A percentile compares a stretch with the other conserved stretches of the same genome.
Evolutionary conservation across 2,113 vertebrate genomes (phyloP).

Genomic region (Phaethornis superciliosus): DNA sequence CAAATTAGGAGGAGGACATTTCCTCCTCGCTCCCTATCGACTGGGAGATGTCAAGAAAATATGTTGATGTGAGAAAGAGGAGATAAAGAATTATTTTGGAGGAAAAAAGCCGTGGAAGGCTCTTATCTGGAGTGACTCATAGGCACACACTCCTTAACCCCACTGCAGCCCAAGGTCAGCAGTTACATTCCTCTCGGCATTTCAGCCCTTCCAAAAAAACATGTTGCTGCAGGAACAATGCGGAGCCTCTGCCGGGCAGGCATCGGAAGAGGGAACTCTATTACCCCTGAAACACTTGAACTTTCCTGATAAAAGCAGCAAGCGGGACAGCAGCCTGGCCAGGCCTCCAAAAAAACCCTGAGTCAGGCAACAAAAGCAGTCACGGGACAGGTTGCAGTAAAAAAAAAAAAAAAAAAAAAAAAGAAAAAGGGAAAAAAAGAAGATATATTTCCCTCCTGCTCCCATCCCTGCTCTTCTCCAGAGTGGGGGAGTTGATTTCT

Average conservation of each 20-base stretch:
- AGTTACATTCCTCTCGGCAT: constrained; percentile 64
- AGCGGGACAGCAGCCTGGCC: constrained; percentile 22
- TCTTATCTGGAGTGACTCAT: constrained; percentile 74
- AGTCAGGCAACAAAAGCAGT: constrained; percentile 45
- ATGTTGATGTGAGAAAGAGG: constrained; percentile 71
- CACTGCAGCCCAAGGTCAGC: constrained; percentile 74
- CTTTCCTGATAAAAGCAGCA: constrained; percentile 57
- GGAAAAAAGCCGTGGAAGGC: constrained; percentile 57
- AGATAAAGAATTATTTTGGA: constrained; percentile 75
- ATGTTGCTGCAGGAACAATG: constrained; percentile 61
- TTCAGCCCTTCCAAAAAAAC: constrained; percentile 68
- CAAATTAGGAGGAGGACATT: constrained; percentile 51
- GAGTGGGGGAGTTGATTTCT: background rate
- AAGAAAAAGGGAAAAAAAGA: too few species aligned
- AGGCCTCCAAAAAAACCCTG: constrained; percentile 31
- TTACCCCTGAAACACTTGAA: constrained; percentile 67
- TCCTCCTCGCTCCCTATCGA: constrained; percentile 54
- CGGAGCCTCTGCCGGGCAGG: constrained; percentile 11
- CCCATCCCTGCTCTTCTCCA: background rate
- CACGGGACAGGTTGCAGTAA: background rate
- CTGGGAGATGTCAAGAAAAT: constrained; percentile 69
- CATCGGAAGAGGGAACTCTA: constrained; percentile 44
- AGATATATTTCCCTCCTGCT: background rate
- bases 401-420: too few species aligned
- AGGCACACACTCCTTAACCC: constrained; percentile 76